These are phyloP conservation scores for Daphoenositta chrysoptera DNA, from an alignment of 2,113 vertebrate species.

Conservation along the genomic window DNA sequence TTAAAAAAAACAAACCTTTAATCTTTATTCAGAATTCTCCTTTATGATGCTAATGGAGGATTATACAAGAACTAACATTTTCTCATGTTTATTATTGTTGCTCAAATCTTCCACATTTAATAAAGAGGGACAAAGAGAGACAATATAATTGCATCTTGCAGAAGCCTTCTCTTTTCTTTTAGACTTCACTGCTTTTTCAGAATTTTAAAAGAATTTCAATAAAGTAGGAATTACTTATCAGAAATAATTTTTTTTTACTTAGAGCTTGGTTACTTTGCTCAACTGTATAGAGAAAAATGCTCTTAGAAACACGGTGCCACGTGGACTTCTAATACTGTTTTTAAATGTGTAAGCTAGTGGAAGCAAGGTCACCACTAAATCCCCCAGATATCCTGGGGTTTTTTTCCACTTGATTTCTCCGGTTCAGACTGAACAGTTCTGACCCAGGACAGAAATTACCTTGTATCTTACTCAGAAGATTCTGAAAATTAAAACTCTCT, in stretches of 20 bases:
- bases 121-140: not conserved
- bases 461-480: not conserved
- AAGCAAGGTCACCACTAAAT: not conserved
- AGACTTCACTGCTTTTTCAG: not conserved
- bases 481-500: not conserved
- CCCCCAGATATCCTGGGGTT: not conserved
- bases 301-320: not conserved
- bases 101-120: not conserved
- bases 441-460: not conserved
- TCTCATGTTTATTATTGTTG: slow-evolving; percentile 37
- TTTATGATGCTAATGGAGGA: slow-evolving; percentile 24
- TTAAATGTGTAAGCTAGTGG: not conserved
- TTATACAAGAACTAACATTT: slow-evolving; percentile 3
- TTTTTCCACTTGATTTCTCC: not conserved
- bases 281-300: not conserved
- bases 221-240: not conserved
- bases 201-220: not conserved
- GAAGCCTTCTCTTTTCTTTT: not conserved
- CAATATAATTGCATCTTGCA: slow-evolving; percentile 18
- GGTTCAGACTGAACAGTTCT: not conserved
- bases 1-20: not conserved
- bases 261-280: not conserved
- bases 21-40: not conserved
- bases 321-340: not conserved
- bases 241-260: not conserved